Base-by-base conservation (phyloP, 2,797 vertebrate species). In the Notolabrus celidotus region DNA sequence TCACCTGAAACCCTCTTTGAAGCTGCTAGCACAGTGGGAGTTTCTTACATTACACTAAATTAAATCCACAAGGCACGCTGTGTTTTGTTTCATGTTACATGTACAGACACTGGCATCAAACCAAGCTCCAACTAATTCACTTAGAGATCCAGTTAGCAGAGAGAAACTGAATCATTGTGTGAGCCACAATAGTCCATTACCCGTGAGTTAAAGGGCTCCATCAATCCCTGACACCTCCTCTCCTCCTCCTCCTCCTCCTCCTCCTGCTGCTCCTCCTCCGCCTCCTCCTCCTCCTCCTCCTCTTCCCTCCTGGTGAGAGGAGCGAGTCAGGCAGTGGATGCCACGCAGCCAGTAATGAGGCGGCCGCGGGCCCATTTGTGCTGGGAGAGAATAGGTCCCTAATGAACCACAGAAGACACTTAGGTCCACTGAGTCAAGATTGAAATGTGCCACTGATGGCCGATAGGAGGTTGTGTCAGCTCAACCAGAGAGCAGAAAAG, bases 361-460 rank as follows among this genome's bases (percentile, higher is more conserved):
- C 85, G 80, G 84, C 91, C 65, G 58, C 65, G 31, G 87, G 89
- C 82, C 82, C 85, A 86, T 88, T 89, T 86, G 74, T 84, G 81
- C 76, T 83, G 67, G 78, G 72, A 83, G 77, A 88, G 82, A 89
- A 88, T 73, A 78, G 83, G 80, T 84, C 85, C 79, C 86, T 91
- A 89, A 92, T 91, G 86, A 92, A 87, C 83, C 81, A 77, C 84
- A 77, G 79, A 88, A 83, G 85, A 87, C 78, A 84, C 81, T 86
- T 69, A 75, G 74, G 83, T 77, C 86, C 80, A 77, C 86, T 66
- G 84, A 82, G 80, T 81, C 76, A 67, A 76, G 85, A 86, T 64
- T 83, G 83, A 88, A 89, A 90, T 87, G 77, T 82, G 79, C 85
- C 76, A 83, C 82, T 71, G 81, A 84, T 77, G 84, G 84, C 84